A percentile compares a stretch with the other conserved stretches of the same genome.
These are phyloP conservation scores for Archegozetes longisetosus DNA, from an alignment of 1,140 invertebrate genomes.

Conservation along the genomic window DNA sequence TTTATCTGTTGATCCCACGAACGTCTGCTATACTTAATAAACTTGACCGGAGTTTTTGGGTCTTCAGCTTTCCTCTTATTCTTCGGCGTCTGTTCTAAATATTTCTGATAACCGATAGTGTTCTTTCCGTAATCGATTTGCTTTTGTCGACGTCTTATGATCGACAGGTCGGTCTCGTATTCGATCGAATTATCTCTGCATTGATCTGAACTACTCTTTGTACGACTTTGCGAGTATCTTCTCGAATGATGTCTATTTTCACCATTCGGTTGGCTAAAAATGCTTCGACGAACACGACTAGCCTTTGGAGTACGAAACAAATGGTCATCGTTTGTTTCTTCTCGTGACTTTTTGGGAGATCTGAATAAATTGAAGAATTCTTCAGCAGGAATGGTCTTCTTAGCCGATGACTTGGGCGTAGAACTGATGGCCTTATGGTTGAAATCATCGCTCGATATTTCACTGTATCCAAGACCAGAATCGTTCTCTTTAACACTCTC, in stretches of 20 bases:
- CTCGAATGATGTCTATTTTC: background rate
- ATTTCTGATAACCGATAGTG: constrained; percentile 69
- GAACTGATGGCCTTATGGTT: background rate
- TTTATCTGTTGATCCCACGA: constrained; percentile 70
- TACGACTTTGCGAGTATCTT: background rate
- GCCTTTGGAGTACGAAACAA: background rate
- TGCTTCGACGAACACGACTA: background rate
- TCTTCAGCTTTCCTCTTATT: constrained; percentile 46
- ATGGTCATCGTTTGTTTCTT: background rate
- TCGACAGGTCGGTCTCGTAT: constrained; percentile 47
- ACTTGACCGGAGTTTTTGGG: constrained; percentile 72
- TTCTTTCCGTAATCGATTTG: constrained; percentile 92
- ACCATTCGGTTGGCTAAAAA: background rate
- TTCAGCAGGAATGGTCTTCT: background rate
- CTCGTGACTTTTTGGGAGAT: background rate
- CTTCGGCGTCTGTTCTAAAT: constrained; percentile 48
- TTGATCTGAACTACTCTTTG: too few species aligned
- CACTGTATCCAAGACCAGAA: background rate
- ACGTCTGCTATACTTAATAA: constrained; percentile 65
- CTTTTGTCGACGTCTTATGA: constrained; percentile 64
- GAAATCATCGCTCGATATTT: background rate
- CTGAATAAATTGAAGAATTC: background rate
- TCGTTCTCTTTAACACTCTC: background rate
- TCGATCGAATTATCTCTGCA: background rate
- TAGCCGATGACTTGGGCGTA: background rate